Base-by-base conservation (phyloP, 2,797 vertebrate species). In the Octomys mimax region DNA sequence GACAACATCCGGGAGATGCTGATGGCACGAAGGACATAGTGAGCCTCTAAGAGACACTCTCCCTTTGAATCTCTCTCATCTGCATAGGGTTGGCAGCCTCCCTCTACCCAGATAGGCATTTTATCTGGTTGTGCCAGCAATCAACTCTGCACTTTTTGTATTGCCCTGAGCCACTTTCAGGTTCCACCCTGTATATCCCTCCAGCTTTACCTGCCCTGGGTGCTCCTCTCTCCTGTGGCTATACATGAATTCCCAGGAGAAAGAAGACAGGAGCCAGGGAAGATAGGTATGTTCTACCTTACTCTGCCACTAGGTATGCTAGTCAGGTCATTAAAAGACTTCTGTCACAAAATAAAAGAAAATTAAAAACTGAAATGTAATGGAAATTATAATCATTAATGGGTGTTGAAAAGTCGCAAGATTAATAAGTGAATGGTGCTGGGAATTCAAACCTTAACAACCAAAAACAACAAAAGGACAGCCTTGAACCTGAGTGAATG, bases 1-100 rank as follows among this genome's bases (percentile, higher is more conserved):
- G 99, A 99, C 98, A 99, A 99, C 96, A 99, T 99, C 97, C 98
- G 99, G 97, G 99, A 99, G 97, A 99, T 99, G 99, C 98, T 99
- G 93, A 98, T 99, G 99, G 99, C 99, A 46, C 98, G 99, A 90
- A 99, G 99, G 97, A 98, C 99, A 0, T 99, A 99, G 87, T 99
- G 14, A 10, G 52, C 1, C 8, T 61, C 13, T 31, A 1, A 5
- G 71, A 46, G 59, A 5, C 49, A 79, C 70, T 64, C 94, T 46
- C 90, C 96, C 86, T 97, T 61, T 92, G 66, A 93, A 94, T 66
- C 81, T 86, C 85, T 94, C 85, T 94, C 94, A 62, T 93, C 95
- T 28, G 24, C 46, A 33, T 10, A 1, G 92, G 70, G 46, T 64
- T 6, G 54, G 26, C 36, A 22, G 66, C 39, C 14, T 57, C 73